A percentile compares a stretch with the other conserved stretches of the same genome.
Evolutionary conservation across 2,113 vertebrate genomes (phyloP).

Genomic region (Diadophis punctatus): DNA sequence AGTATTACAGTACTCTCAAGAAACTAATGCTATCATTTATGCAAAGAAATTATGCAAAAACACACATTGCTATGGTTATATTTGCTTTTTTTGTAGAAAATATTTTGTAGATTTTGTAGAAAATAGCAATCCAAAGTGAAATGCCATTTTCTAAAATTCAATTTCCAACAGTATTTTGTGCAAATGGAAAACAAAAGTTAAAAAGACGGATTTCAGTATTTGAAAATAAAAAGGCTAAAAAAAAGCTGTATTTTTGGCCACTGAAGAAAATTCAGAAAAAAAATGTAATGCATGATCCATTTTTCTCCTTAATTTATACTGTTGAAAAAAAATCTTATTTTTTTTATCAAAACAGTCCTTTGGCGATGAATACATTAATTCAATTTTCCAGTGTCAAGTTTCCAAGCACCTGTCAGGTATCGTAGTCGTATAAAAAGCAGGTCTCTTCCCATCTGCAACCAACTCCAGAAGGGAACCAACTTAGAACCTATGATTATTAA

Average conservation of each 20-base stretch:
- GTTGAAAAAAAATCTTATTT: constrained; percentile 58
- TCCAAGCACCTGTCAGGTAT: constrained; percentile 94
- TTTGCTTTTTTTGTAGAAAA: not conserved
- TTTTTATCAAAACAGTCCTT: constrained; percentile 53
- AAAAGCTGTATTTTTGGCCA: constrained; percentile 25
- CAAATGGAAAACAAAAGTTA: constrained; percentile 27
- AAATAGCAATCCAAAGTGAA: not conserved
- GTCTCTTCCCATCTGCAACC: constrained; percentile 96
- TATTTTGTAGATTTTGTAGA: not conserved
- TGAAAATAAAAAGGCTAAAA: constrained; percentile 29
- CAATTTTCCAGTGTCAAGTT: constrained; percentile 75
- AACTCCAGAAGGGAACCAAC: constrained; percentile 97
- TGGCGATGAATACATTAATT: constrained; percentile 70
- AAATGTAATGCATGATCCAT: constrained; percentile 50
- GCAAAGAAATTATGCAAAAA: not conserved
- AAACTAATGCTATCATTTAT: not conserved
- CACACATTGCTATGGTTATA: not conserved
- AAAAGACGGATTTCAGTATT: constrained; percentile 19
- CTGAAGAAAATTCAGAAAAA: constrained; percentile 49
- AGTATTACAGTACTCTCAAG: not conserved
- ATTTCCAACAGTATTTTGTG: constrained; percentile 15
- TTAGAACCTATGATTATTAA: constrained; percentile 83
- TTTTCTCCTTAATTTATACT: constrained; percentile 64
- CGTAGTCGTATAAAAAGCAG: constrained; percentile 92
- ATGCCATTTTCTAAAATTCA: not conserved